Conservation (phyloP, 2,113 vertebrate species). For the Malurus cyaneus region DNA sequence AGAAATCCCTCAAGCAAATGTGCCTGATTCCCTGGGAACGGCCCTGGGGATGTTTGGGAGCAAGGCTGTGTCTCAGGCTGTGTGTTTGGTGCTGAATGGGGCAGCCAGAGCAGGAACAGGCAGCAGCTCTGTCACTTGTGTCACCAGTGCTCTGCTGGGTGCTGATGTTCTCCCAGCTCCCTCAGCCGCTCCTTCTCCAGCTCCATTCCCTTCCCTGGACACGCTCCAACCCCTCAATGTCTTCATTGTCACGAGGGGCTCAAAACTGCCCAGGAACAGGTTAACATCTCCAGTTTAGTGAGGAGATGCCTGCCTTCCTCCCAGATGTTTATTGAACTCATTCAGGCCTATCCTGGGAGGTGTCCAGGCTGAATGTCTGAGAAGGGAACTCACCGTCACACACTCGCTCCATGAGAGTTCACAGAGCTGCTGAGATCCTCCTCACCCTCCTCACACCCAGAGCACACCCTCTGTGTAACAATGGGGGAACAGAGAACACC, state of each 20-base stretch:
- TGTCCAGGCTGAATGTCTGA: background rate
- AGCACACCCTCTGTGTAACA: background rate
- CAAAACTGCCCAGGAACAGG: background rate
- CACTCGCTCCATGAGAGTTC: accelerated
- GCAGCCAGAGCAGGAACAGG: accelerated
- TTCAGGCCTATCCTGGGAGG: background rate
- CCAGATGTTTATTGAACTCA: accelerated
- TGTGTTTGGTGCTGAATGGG: background rate
- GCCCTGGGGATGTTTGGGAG: background rate
- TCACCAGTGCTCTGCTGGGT: background rate
- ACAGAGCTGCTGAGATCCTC: background rate
- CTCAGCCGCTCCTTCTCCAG: background rate
- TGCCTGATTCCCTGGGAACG: background rate
- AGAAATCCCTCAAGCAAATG: background rate
- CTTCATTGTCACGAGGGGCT: background rate
- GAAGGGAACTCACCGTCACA: accelerated
- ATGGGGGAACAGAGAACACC: too few species aligned
- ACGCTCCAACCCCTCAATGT: background rate
- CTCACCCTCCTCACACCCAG: background rate
- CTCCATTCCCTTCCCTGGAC: background rate
- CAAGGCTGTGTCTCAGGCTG: background rate
- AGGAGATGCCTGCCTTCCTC: background rate
- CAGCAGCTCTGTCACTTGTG: background rate
- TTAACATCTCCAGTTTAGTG: background rate
- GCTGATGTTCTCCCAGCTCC: background rate